Base-by-base conservation (phyloP, 1,140 invertebrate species). In the Mya arenaria region DNA sequence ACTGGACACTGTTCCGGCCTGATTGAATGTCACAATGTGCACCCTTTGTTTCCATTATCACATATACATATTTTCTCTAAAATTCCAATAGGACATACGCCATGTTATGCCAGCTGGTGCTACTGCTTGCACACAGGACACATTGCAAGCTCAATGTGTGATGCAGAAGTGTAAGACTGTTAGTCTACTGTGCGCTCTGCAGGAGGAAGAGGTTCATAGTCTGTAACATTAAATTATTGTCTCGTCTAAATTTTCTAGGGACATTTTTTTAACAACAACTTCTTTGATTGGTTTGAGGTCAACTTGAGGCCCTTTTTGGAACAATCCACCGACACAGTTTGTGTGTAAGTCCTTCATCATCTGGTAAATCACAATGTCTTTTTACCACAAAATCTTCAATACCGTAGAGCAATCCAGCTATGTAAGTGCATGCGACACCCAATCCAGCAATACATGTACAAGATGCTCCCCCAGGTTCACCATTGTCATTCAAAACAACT, bases 371-470 rank as follows among this genome's bases (percentile, higher is more conserved):
- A 10, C 32, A 13, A 32, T 32, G 55, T n/a, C 69, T 48, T 4
- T 48, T 4, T 4, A 4, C 4, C 8, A 72, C 17, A 32, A 52
- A 72, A 25, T 72, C 48, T 4, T 72, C 41, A 52, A 72, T 5
- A 13, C 69, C 69, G 55, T 52, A 72, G 30, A 72, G 8, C 30
- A 72, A 48, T 5, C 48, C 41, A 32, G 48, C 69, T 17, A 72
- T 25, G 34, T 72, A 48, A 6, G 69, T 72, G 30, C 48, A 72
- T 4, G 69, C 69, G 23, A 34, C 48, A 6, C 52, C 69, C 15
- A 72, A 48, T 19, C 69, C 69, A 55, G 69, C 69, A 28, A 72
- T 48, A 72, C 69, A 72, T 34, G 30, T 55, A 72, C 69, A 72
- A 8, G 69, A 6, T 3, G 28, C 69, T 55, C 69, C 69, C 17